phyloP scores from a whole-genome alignment of 2,113 vertebrate species.

The Anguilla japonica region DNA sequence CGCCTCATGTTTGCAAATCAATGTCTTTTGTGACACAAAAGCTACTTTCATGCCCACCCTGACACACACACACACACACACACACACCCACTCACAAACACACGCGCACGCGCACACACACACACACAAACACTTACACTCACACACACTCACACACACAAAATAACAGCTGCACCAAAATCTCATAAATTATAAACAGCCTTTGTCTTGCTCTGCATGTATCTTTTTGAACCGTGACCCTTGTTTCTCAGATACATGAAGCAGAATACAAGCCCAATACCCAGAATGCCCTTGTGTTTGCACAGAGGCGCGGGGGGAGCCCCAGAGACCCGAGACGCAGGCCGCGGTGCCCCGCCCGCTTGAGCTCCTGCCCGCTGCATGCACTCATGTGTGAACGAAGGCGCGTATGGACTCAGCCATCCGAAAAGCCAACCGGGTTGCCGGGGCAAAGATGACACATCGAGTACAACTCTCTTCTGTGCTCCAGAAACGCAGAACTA shows the following conservation, averaged over 20 bases:
- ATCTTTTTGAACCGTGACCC: constrained; percentile 15
- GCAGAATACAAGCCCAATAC: constrained; percentile 31
- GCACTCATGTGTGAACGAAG: constrained; percentile 61
- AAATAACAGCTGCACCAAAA: not conserved
- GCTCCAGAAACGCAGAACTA: constrained; percentile 25
- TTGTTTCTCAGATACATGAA: constrained; percentile 15
- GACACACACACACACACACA: not conserved
- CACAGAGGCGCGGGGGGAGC: constrained; percentile 41
- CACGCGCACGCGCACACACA: not conserved
- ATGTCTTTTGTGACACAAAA: not conserved
- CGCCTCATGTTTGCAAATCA: not conserved
- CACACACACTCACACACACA: not conserved
- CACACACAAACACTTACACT: not conserved
- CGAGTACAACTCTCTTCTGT: constrained; percentile 34
- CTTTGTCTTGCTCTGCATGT: constrained; percentile 5
- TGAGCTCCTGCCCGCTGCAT: constrained; percentile 49
- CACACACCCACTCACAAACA: not conserved
- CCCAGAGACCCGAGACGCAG: constrained; percentile 44
- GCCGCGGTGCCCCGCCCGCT: constrained; percentile 47
- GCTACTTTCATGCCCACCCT: not conserved
- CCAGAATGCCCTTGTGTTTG: constrained; percentile 42
- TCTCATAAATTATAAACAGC: not conserved
- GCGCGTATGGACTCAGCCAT: constrained; percentile 65
- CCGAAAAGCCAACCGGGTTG: constrained; percentile 52
- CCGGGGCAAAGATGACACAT: constrained; percentile 41